These are phyloP conservation scores for Mormyrops attenuatus DNA, from an alignment of 2,797 vertebrate genomes.

Conservation along the genomic window DNA sequence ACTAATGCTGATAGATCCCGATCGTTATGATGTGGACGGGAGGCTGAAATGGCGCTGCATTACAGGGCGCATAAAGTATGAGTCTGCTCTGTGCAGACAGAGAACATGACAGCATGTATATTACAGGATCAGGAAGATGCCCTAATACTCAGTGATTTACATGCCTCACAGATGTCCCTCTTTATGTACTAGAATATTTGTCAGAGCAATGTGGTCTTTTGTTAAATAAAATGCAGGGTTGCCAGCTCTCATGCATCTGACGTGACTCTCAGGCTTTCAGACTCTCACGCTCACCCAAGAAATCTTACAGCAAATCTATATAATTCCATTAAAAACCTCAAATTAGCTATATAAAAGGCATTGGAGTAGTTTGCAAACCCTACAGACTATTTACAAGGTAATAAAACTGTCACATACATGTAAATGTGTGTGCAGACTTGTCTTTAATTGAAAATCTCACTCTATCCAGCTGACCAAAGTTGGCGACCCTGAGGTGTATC, in stretches of 20 bases:
- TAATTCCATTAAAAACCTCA: background rate
- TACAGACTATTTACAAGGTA: background rate
- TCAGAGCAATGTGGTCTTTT: background rate
- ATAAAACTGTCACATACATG: background rate
- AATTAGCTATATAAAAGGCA: background rate
- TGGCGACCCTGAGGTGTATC: background rate
- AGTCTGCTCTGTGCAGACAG: background rate
- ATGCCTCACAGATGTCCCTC: background rate
- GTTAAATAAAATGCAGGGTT: background rate
- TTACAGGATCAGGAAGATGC: background rate
- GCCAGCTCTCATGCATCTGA: background rate
- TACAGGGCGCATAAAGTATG: background rate
- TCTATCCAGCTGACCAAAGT: background rate
- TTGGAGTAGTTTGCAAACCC: background rate
- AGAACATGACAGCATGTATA: background rate
- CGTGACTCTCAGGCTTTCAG: background rate
- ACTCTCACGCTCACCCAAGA: background rate
- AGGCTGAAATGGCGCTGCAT: background rate
- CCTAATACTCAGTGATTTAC: background rate
- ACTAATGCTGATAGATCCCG: background rate
- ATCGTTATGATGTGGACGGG: background rate
- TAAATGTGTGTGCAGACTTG: background rate
- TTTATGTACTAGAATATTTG: background rate
- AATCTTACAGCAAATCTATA: background rate
- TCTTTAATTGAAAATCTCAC: background rate